Percentiles rank a stretch among this genome's conserved stretches.
Conservation (phyloP, 2,797 vertebrate genomes). For the Schizothorax lantsangensis region DNA sequence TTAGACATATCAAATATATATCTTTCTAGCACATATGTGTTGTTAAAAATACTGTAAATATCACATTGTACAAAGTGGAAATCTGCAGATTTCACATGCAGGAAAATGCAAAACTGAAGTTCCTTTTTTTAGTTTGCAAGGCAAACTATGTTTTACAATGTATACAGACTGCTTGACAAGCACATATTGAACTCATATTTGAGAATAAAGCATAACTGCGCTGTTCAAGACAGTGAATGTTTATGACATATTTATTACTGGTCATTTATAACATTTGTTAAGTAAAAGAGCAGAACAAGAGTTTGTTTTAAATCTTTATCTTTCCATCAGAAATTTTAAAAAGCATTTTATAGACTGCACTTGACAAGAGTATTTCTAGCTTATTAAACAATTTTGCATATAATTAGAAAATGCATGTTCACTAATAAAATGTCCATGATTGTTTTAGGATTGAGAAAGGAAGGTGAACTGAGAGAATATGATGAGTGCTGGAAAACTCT, state of each 20-base stretch:
- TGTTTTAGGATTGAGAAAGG: background rate
- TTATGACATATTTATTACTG: background rate
- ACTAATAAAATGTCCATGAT: background rate
- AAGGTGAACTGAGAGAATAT: background rate
- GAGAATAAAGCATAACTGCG: background rate
- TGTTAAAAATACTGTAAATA: background rate
- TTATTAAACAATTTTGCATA: background rate
- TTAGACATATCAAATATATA: too few relatives aligned
- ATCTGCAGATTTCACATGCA: background rate
- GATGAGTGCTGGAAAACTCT: slow-evolving; percentile 46
- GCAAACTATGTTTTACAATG: background rate
- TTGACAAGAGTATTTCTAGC: background rate
- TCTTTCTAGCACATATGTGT: too few relatives aligned
- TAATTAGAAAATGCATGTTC: background rate
- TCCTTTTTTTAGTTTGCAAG: background rate
- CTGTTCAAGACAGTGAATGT: background rate
- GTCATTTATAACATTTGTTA: background rate
- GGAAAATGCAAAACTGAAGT: background rate
- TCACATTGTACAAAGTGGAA: background rate
- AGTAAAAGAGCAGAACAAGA: background rate
- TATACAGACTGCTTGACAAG: background rate
- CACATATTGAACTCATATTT: background rate
- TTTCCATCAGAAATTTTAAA: background rate
- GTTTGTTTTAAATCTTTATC: background rate
- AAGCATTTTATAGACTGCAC: background rate